These are phyloP conservation scores for Crocuta crocuta DNA, from an alignment of 2,113 vertebrate genomes.

Conservation along the genomic window DNA sequence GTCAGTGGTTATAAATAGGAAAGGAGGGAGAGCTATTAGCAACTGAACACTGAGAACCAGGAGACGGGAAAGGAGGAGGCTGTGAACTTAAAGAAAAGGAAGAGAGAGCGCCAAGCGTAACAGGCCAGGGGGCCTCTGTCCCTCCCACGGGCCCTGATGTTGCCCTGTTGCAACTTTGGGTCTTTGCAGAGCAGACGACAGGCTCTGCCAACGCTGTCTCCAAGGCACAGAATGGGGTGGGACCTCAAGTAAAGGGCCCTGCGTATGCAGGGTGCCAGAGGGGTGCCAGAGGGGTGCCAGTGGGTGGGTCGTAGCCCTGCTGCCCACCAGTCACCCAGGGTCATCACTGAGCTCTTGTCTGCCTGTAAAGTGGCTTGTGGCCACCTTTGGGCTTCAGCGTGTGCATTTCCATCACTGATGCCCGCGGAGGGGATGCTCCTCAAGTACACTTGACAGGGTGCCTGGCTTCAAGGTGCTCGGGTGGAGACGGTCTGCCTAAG, in stretches of 20 bases:
- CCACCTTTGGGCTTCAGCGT: not conserved
- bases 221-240: rapidly evolving
- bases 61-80: slow-evolving; percentile 78
- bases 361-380: rapidly evolving
- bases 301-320: not conserved
- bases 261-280: not conserved
- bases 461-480: not conserved
- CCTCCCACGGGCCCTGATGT: not conserved
- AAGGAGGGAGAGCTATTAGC: slow-evolving; percentile 73
- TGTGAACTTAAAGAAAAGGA: slow-evolving; percentile 35
- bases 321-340: not conserved
- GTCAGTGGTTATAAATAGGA: slow-evolving; percentile 79
- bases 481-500: not conserved
- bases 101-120: not conserved
- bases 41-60: not conserved
- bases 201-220: not conserved
- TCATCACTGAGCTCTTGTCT: not conserved
- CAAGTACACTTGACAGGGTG: not conserved
- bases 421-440: not conserved
- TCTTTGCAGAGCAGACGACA: not conserved
- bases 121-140: not conserved
- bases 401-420: rapidly evolving
- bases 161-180: not conserved
- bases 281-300: not conserved
- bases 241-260: not conserved